These are phyloP conservation scores for Pelodytes ibericus DNA, from an alignment of 2,797 vertebrate genomes.

Conservation along the genomic window DNA sequence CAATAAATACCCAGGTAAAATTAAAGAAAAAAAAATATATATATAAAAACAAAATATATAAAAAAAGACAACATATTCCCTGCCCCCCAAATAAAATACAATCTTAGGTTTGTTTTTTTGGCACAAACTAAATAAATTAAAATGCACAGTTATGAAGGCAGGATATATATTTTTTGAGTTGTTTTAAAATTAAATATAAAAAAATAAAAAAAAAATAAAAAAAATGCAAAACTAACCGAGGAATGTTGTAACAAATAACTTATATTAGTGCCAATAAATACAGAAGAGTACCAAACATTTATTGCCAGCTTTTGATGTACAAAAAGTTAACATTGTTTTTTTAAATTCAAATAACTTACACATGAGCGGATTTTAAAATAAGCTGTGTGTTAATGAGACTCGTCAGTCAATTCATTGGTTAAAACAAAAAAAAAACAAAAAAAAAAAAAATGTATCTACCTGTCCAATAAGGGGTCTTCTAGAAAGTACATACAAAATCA, in stretches of 20 bases:
- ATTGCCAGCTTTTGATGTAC: constrained; percentile 22
- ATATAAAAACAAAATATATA: constrained; percentile 60
- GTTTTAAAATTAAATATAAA: constrained; percentile 73
- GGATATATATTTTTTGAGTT: constrained; percentile 62
- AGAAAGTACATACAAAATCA: no score
- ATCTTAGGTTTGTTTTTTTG: constrained; percentile 70
- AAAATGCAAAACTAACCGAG: constrained; percentile 68
- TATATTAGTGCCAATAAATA: constrained; percentile 66
- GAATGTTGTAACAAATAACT: constrained; percentile 72
- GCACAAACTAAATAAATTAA: constrained; percentile 75
- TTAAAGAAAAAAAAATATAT: constrained; percentile 73
- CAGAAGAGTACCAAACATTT: constrained; percentile 55
- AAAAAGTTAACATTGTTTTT: no score
- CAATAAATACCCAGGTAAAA: constrained; percentile 88
- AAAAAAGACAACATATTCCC: constrained; percentile 65
- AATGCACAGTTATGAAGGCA: constrained; percentile 74
- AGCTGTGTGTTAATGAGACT: no score
- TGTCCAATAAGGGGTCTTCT: no score
- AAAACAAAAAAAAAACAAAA: no score
- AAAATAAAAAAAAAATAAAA: not conserved
- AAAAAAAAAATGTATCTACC: no score
- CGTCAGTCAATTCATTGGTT: no score
- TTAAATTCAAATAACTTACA: no score
- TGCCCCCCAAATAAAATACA: constrained; percentile 2
- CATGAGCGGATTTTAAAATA: no score